Evolutionary conservation across 2,113 vertebrate genomes (phyloP).

Genomic region (Maylandia zebra): DNA sequence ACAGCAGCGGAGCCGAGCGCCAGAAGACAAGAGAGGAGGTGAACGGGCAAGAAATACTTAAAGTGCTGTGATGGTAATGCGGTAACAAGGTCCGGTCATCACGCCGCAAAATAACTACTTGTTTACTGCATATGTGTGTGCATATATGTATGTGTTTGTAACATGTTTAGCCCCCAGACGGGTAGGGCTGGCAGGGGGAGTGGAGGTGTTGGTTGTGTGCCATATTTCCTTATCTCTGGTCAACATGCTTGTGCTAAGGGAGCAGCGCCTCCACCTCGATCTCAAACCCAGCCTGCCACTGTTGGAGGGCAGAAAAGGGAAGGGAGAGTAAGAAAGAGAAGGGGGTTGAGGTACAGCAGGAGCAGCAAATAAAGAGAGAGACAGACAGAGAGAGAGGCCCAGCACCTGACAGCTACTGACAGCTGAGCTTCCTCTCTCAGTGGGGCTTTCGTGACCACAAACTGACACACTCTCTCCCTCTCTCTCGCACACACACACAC

Average conservation of each 20-base stretch:
- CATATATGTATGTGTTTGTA: background rate
- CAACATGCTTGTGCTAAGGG: constrained; percentile 37
- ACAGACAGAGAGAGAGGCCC: background rate
- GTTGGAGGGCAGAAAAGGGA: constrained; percentile 6
- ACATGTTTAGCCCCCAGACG: background rate
- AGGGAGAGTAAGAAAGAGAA: background rate
- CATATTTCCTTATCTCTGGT: constrained; percentile 56
- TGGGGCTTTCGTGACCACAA: constrained; percentile 42
- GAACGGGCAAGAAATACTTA: background rate
- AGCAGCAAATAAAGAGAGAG: constrained; percentile 1
- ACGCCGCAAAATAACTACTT: background rate
- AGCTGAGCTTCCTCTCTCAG: constrained; percentile 59
- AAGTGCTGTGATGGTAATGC: background rate
- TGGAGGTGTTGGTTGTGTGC: background rate
- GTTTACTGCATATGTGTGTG: background rate
- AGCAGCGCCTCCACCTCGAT: constrained; percentile 29
- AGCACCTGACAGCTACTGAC: constrained; percentile 40
- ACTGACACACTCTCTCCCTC: constrained; percentile 18
- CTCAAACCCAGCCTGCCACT: constrained; percentile 23
- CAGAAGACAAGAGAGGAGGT: background rate
- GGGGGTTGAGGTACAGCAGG: background rate
- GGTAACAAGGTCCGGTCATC: background rate
- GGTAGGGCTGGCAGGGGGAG: background rate
- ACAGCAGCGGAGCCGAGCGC: background rate
- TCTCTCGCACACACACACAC: background rate